Percentiles rank a stretch among this genome's conserved stretches.
Conservation (phyloP, 2,888 invertebrate species). For the Ichneumon xanthorius region DNA sequence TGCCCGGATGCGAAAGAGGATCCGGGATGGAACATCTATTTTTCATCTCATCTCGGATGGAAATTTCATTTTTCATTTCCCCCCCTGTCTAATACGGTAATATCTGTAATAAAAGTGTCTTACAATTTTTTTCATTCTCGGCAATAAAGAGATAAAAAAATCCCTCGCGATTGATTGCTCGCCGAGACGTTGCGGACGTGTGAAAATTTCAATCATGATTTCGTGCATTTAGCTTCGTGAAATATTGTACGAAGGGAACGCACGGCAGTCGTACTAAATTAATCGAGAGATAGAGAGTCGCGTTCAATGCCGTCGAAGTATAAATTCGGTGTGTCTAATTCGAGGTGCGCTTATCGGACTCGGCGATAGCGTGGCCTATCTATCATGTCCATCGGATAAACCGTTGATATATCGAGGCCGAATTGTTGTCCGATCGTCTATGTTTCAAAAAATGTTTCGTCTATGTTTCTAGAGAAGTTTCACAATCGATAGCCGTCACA, state of each 20-base stretch:
- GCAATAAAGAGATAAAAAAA: no score
- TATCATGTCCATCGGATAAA: neutral
- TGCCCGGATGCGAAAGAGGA: neutral
- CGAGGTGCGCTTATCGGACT: slow-evolving; percentile 4
- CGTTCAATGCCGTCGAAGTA: neutral
- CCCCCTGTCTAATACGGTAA: no score
- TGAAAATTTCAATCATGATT: no score
- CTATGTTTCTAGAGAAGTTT: slow-evolving; percentile 28
- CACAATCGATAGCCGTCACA: slow-evolving; percentile 24
- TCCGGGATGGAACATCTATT: neutral
- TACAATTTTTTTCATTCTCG: no score
- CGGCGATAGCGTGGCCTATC: neutral
- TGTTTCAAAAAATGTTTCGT: neutral
- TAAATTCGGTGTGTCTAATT: slow-evolving; percentile 1
- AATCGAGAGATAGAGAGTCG: neutral
- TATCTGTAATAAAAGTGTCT: no score
- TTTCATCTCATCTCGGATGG: neutral
- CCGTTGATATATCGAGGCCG: slow-evolving; percentile 38
- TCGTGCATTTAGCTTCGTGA: no score
- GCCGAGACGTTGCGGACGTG: no score
- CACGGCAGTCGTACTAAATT: neutral
- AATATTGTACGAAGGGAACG: no score
- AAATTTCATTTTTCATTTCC: neutral
- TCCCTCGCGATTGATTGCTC: no score
- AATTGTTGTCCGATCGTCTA: slow-evolving; percentile 29